Conservation (phyloP, 2,888 invertebrate genomes). For the Eupsilia transversa region DNA sequence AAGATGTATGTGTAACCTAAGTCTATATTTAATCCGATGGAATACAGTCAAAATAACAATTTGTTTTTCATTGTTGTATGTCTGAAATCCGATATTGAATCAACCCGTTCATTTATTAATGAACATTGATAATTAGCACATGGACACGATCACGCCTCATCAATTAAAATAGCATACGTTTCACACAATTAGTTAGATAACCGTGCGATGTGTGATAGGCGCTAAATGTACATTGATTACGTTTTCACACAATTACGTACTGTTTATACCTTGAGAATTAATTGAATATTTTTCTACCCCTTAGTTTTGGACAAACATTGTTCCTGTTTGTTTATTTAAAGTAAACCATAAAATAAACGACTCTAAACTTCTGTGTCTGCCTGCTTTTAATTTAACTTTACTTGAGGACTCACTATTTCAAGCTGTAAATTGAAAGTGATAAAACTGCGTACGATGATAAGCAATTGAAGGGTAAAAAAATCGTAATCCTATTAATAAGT, state of each 20-base stretch:
- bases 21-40: too few relatives aligned
- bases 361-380: neutral
- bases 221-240: constrained; percentile 34
- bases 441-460: too few relatives aligned
- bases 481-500: too few relatives aligned
- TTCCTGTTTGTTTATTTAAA: neutral
- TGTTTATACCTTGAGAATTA: neutral
- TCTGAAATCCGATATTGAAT: constrained; percentile 13
- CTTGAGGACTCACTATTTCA: neutral
- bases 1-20: too few relatives aligned
- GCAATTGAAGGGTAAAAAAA: too few relatives aligned
- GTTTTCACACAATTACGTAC: neutral
- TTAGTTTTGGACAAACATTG: neutral
- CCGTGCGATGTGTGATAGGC: constrained; percentile 48
- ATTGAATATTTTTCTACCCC: neutral
- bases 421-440: neutral
- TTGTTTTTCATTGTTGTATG: neutral
- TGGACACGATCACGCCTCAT: constrained; percentile 52
- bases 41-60: neutral
- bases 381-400: neutral
- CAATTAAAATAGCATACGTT: constrained; percentile 63
- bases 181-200: constrained; percentile 31
- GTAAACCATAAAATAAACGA: neutral
- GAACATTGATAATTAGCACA: neutral
- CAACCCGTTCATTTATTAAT: constrained; percentile 6